These are phyloP conservation scores for Neodiprion virginianus DNA, from an alignment of 1,140 invertebrate genomes.

Conservation along the genomic window DNA sequence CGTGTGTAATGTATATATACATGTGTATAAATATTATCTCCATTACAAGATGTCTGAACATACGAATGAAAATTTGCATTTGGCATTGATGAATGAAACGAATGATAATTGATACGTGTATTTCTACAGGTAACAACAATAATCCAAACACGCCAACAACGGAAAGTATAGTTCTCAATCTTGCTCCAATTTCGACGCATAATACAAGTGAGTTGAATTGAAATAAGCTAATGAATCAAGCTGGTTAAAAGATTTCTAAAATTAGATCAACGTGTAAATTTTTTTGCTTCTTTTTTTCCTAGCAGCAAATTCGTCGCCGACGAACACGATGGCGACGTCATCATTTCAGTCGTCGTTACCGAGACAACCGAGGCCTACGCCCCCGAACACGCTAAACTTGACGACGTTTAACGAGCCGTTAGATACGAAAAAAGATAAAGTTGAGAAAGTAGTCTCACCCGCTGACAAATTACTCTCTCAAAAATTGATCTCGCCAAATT, in stretches of 20 bases:
- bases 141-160: constrained; percentile 52
- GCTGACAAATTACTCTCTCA: constrained; percentile 50
- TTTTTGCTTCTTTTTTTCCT: constrained; percentile 21
- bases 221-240: not conserved
- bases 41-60: too few relatives aligned
- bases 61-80: too few relatives aligned
- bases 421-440: constrained; percentile 44
- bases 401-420: constrained; percentile 59
- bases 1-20: too few relatives aligned
- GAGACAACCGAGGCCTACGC: constrained; percentile 76
- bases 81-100: too few relatives aligned
- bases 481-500: constrained; percentile 56
- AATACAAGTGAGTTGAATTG: constrained; percentile 40
- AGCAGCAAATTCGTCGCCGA: constrained; percentile 47
- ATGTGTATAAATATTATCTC: too few relatives aligned
- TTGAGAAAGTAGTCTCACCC: constrained; percentile 48
- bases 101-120: not conserved
- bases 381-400: constrained; percentile 82
- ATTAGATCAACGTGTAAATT: constrained; percentile 16
- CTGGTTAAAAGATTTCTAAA: not conserved
- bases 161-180: constrained; percentile 78
- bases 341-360: constrained; percentile 52
- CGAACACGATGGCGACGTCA: constrained; percentile 48
- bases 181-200: constrained; percentile 70
- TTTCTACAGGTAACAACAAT: constrained; percentile 52